These are phyloP conservation scores for Drosophila orena DNA, from an alignment of 1,140 invertebrate genomes.

Conservation along the genomic window DNA sequence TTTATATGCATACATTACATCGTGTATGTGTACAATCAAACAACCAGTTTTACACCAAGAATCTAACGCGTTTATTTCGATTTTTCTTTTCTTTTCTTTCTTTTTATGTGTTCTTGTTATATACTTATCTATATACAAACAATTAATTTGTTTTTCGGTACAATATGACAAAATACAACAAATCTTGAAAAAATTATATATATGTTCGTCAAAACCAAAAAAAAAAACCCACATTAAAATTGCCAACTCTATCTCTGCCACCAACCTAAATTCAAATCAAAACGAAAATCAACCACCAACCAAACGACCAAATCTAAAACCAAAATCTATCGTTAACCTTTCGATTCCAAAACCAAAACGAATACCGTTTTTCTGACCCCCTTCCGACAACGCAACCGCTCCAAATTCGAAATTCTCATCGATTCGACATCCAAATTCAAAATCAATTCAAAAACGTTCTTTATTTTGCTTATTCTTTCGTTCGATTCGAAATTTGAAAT, in stretches of 20 bases:
- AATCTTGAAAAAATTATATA: slow-evolving; percentile 84
- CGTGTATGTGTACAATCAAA: slow-evolving; percentile 70
- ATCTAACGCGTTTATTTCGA: slow-evolving; percentile 85
- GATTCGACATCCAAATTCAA: slow-evolving; percentile 62
- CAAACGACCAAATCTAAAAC: slow-evolving; percentile 42
- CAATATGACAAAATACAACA: slow-evolving; percentile 58
- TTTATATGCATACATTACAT: slow-evolving; percentile 57
- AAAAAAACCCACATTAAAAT: slow-evolving; percentile 47
- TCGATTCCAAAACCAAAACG: slow-evolving; percentile 61
- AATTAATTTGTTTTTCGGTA: slow-evolving; percentile 82
- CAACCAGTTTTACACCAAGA: slow-evolving; percentile 72
- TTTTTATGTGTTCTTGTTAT: slow-evolving; percentile 84
- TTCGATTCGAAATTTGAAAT: slow-evolving; percentile 51
- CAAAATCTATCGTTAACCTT: slow-evolving; percentile 59
- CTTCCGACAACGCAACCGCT: slow-evolving; percentile 42
- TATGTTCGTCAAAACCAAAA: slow-evolving; percentile 84
- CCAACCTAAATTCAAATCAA: slow-evolving; percentile 51
- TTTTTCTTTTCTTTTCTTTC: slow-evolving; percentile 85
- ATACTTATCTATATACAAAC: slow-evolving; percentile 67
- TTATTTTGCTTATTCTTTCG: slow-evolving; percentile 39
- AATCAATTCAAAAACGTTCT: slow-evolving; percentile 56
- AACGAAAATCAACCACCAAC: slow-evolving; percentile 56
- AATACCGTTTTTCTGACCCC: slow-evolving; percentile 49
- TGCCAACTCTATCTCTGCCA: slow-evolving; percentile 56
- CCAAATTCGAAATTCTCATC: slow-evolving; percentile 67